Conservation (phyloP, 2,797 vertebrate species). For the Paratrypauchen microcephalus region DNA sequence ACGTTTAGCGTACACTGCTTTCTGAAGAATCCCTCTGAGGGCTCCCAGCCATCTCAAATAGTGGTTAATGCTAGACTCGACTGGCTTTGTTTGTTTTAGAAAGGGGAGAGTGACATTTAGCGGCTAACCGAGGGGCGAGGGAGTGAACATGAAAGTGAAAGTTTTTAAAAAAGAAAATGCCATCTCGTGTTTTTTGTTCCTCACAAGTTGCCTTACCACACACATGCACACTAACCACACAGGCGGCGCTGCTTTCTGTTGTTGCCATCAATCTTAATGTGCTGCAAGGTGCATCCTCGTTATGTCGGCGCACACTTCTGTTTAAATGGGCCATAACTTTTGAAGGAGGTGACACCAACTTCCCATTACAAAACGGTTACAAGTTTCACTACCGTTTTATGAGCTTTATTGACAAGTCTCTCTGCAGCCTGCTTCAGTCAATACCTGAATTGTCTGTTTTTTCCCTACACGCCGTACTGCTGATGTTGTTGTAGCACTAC, state of each 20-base stretch:
- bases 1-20: constrained; percentile 50
- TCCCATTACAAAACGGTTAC: constrained; percentile 73
- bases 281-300: constrained; percentile 72
- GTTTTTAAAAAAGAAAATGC: constrained; percentile 69
- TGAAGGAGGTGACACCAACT: constrained; percentile 72
- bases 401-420: constrained; percentile 70
- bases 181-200: constrained; percentile 64
- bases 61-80: constrained; percentile 69
- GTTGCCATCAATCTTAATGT: constrained; percentile 60
- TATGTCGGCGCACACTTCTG: constrained; percentile 65
- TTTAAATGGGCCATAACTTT: constrained; percentile 73
- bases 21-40: constrained; percentile 52
- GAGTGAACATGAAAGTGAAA: constrained; percentile 71
- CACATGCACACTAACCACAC: constrained; percentile 28
- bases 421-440: constrained; percentile 48
- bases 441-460: constrained; percentile 58
- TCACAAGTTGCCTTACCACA: constrained; percentile 57
- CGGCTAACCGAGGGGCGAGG: constrained; percentile 69
- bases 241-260: constrained; percentile 51
- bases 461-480: constrained; percentile 36
- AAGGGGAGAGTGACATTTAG: constrained; percentile 71
- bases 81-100: constrained; percentile 74
- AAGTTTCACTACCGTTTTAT: constrained; percentile 71
- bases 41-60: constrained; percentile 68
- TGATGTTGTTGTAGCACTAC: constrained; percentile 67